phyloP scores from a whole-genome alignment of 2,113 vertebrate species.

The Crypturellus undulatus region DNA sequence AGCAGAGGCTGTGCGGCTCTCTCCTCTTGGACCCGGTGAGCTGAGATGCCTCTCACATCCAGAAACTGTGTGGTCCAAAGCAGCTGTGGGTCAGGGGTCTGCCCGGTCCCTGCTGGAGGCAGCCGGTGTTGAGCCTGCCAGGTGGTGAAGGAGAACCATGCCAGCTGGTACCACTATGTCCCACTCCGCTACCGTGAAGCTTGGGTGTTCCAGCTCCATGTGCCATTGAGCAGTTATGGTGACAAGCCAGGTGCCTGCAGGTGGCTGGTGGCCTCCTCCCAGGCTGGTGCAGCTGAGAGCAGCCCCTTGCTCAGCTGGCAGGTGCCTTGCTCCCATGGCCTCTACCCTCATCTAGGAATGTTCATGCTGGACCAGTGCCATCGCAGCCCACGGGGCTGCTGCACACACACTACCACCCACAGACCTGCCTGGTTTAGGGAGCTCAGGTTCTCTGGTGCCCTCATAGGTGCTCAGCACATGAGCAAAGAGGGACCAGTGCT shows the following conservation, averaged over 20 bases:
- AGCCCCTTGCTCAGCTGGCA: neutral
- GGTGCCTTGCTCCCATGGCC: neutral
- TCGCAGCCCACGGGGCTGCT: neutral
- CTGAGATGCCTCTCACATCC: conserved; percentile 25
- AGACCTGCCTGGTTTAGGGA: neutral
- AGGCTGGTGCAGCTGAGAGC: neutral
- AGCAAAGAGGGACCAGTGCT: neutral
- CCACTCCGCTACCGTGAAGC: neutral
- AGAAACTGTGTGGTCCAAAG: neutral
- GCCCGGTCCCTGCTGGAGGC: neutral
- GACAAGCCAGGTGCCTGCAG: neutral
- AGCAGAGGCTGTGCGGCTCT: conserved; percentile 53
- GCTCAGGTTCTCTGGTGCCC: neutral
- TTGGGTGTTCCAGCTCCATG: neutral
- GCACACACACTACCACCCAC: neutral
- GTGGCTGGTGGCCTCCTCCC: neutral
- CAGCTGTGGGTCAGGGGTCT: neutral
- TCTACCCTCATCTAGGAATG: neutral
- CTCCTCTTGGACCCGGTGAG: conserved; percentile 36
- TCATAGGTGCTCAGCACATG: neutral
- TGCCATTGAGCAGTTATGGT: neutral
- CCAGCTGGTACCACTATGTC: conserved; percentile 4
- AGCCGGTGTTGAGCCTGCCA: neutral
- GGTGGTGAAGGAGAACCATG: neutral
- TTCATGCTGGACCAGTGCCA: neutral